Evolutionary conservation across 2,113 vertebrate genomes (phyloP).

Genomic region (Recurvirostra avosetta): DNA sequence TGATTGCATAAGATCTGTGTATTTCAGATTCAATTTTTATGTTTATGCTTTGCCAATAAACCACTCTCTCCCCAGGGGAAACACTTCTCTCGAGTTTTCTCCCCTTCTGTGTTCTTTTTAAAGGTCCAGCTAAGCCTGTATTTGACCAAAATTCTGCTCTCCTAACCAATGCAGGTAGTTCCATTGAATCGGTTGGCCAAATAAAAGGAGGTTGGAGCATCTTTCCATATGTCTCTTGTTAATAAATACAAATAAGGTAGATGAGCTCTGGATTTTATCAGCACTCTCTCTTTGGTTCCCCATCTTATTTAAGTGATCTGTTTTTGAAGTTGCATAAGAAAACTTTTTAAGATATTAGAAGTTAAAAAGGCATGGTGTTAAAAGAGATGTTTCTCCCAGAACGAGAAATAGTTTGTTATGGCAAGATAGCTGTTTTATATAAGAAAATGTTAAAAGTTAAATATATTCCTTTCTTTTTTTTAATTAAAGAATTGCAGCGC

Average conservation of each 20-base stretch:
- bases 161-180: neutral
- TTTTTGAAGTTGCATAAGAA: neutral
- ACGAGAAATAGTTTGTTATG: neutral
- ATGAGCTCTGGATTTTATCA: neutral
- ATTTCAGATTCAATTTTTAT: neutral
- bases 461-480: neutral
- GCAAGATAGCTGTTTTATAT: neutral
- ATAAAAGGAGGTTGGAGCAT: neutral
- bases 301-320: neutral
- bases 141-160: neutral
- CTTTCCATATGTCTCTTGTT: neutral
- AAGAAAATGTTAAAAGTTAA: neutral
- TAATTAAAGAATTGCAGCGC: neutral
- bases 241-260: constrained; percentile 2
- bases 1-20: rapidly evolving
- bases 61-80: neutral
- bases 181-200: neutral
- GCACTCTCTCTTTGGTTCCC: neutral
- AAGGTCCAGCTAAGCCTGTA: neutral
- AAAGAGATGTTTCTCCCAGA: constrained; percentile 11
- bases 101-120: neutral
- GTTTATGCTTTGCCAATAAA: neutral
- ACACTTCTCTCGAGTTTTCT: neutral
- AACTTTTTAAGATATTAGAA: neutral
- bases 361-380: neutral